These are phyloP conservation scores for Minunthozetes semirufus DNA, from an alignment of 2,888 invertebrate genomes.

Conservation along the genomic window DNA sequence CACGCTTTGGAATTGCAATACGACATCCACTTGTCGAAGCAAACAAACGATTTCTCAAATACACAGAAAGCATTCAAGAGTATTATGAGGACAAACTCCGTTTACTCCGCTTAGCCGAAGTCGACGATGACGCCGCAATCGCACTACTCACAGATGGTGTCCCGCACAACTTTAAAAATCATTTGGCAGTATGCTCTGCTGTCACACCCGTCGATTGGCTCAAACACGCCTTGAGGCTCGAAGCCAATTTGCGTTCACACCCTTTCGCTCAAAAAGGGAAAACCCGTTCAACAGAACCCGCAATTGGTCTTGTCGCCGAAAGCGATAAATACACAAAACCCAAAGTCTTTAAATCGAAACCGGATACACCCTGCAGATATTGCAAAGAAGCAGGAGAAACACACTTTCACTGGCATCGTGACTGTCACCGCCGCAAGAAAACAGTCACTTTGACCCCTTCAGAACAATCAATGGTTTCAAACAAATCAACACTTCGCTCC, in stretches of 20 bases:
- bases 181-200: background rate
- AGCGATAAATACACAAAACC: background rate
- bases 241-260: background rate
- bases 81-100: slow-evolving; percentile 18
- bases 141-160: slow-evolving; percentile 15
- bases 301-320: background rate
- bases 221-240: background rate
- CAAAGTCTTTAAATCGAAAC: background rate
- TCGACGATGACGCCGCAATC: background rate
- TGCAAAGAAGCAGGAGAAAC: background rate
- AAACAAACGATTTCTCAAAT: background rate
- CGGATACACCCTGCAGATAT: background rate
- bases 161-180: background rate
- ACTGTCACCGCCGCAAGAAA: background rate
- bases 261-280: too few species aligned
- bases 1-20: background rate
- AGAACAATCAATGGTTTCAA: too few species aligned
- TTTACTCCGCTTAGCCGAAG: background rate
- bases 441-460: too few species aligned
- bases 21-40: slow-evolving; percentile 3
- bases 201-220: background rate
- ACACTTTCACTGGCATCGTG: background rate
- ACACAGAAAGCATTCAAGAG: background rate
- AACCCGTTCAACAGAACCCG: background rate
- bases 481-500: too few species aligned